A percentile compares a stretch with the other conserved stretches of the same genome.
Evolutionary conservation across 2,113 vertebrate species (phyloP).

Genomic region (Neomonachus schauinslandi): DNA sequence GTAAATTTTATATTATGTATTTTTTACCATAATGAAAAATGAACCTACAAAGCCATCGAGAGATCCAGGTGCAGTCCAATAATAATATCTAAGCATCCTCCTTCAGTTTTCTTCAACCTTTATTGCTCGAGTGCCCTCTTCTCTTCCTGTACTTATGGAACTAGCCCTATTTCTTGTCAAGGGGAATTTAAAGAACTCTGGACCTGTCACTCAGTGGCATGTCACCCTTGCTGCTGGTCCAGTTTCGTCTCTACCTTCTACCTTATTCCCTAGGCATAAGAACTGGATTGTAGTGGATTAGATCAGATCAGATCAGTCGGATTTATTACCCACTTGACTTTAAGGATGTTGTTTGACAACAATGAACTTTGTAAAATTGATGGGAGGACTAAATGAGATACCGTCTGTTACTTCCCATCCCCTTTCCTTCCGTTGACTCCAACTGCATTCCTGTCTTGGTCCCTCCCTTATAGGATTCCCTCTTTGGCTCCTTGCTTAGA

Average conservation of each 20-base stretch:
- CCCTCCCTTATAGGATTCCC: neutral
- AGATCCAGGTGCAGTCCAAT: neutral
- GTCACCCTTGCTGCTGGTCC: neutral
- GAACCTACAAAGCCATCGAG: neutral
- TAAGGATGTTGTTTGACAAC: neutral
- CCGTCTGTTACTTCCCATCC: neutral
- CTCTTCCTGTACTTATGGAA: neutral
- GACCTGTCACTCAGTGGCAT: neutral
- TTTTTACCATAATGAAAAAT: neutral
- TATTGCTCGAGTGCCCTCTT: neutral
- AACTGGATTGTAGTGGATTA: neutral
- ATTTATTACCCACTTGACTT: neutral
- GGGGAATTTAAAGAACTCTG: constrained; percentile 19
- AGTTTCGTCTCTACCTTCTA: neutral
- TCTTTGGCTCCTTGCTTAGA: neutral
- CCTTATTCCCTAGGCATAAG: neutral
- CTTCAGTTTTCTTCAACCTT: neutral
- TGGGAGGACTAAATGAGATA: neutral
- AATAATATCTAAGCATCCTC: neutral
- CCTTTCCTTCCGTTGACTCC: neutral
- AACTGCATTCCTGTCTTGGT: neutral
- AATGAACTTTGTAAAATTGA: neutral
- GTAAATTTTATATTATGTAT: neutral
- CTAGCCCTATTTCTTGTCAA: neutral
- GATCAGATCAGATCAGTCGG: neutral